Evolutionary conservation across 2,113 vertebrate species (phyloP).

Genomic region (Engraulis encrasicolus): DNA sequence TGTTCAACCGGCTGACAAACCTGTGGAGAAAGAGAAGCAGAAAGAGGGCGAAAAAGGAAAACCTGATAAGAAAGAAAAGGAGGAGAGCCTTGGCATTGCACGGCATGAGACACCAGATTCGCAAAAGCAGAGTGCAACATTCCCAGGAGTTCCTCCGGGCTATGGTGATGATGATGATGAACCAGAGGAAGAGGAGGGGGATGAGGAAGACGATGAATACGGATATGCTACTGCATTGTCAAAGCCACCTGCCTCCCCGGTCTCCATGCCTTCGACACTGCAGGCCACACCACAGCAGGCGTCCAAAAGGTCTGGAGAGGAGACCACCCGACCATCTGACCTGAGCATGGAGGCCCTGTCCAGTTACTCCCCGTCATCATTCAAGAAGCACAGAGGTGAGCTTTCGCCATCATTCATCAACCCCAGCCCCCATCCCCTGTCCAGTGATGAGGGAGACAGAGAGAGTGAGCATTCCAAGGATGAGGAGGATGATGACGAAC

Average conservation of each 20-base stretch:
- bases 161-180: constrained; percentile 62
- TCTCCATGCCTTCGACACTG: constrained; percentile 70
- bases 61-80: constrained; percentile 12
- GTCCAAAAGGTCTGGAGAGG: constrained; percentile 56
- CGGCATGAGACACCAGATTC: constrained; percentile 69
- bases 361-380: constrained; percentile 75
- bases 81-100: constrained; percentile 63
- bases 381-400: constrained; percentile 84
- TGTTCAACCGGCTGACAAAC: not conserved
- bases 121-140: constrained; percentile 65
- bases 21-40: constrained; percentile 40
- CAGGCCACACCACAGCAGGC: constrained; percentile 63
- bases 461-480: constrained; percentile 63
- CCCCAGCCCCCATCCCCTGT: constrained; percentile 83
- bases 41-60: constrained; percentile 40
- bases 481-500: constrained; percentile 67
- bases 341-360: constrained; percentile 67
- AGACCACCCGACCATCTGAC: constrained; percentile 75
- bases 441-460: constrained; percentile 79
- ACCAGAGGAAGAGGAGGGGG: constrained; percentile 43
- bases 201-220: constrained; percentile 54
- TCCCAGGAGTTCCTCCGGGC: constrained; percentile 59
- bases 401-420: constrained; percentile 95
- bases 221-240: constrained; percentile 53
- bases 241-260: constrained; percentile 67